A percentile compares a stretch with the other conserved stretches of the same genome.
phyloP scores from a whole-genome alignment of 2,113 vertebrate species.

The Menura novaehollandiae region DNA sequence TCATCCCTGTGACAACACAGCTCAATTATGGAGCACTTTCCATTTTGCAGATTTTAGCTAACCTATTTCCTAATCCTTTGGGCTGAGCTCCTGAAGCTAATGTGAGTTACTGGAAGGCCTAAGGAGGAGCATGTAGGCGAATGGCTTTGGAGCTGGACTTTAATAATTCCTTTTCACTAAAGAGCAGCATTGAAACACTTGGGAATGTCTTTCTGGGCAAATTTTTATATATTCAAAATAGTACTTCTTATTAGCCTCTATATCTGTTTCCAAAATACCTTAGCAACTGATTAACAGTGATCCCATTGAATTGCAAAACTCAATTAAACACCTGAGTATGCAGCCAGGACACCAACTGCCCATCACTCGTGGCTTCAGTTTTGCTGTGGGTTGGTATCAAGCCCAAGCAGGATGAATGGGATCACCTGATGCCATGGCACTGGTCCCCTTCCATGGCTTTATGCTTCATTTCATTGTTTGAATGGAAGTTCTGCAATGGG shows the following conservation, averaged over 20 bases:
- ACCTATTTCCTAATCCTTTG: background rate
- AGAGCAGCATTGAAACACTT: background rate
- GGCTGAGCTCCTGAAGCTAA: background rate
- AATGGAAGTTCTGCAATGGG: background rate
- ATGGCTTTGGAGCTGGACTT: background rate
- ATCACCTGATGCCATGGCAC: background rate
- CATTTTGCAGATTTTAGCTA: background rate
- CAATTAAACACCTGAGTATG: background rate
- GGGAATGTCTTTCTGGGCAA: background rate
- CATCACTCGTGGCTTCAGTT: background rate
- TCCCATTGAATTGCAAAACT: background rate
- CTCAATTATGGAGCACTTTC: background rate
- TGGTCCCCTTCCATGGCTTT: background rate
- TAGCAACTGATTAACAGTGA: background rate
- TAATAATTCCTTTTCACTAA: background rate
- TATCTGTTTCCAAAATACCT: background rate
- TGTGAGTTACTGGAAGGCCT: background rate
- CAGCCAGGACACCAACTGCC: background rate
- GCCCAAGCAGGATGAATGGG: background rate
- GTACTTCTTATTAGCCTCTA: background rate
- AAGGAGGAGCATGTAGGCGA: background rate
- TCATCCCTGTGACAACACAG: fast-evolving
- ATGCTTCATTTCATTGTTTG: background rate
- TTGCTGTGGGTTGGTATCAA: background rate
- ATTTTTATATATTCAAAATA: background rate